Evolutionary conservation across 2,797 vertebrate species (phyloP), one percentile per base, ranked within the genome.

Genomic region (Xenops minutus): DNA sequence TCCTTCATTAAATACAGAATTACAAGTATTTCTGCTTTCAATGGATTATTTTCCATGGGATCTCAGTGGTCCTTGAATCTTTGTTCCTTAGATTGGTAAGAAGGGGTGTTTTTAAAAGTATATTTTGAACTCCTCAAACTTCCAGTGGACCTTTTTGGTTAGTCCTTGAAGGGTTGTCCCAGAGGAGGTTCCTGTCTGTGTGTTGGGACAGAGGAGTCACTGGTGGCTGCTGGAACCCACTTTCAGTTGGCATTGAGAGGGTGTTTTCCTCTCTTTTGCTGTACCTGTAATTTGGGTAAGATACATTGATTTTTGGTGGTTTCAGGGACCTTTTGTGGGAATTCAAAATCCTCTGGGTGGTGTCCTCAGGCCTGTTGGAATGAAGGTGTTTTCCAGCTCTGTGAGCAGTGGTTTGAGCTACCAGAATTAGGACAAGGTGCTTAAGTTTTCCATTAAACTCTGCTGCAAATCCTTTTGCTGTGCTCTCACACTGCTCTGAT

Each of bases 171-270:
- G 27, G 68, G 43, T 62, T 81, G 2, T 54, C n/a, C 10, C 68
- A 5, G n/a, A 30, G 21, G 21, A n/a, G 44, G 18, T 30, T 68
- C n/a, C 29, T 37, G 10, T n/a, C 9, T 20, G 30, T 23, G 0
- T 4, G 1, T n/a, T 37, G 52, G 86, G 26, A 3, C 32, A 24
- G 27, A 20, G 39, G 20, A 46, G 51, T 30, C 0, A 0, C 19
- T 44, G 69, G 1, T 23, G 46, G 27, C 59, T 58, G 32, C 71
- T 78, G 68, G 30, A 21, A 75, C 52, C 27, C 48, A 0, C 69
- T 56, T n/a, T 14, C 36, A 32, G 13, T 15, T 3, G 24, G 9
- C 48, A 4, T 12, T 59, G 20, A 10, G 14, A 16, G 1, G 6
- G 3, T 29, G 5, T 16, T 93, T 39, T 82, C 29, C 48, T n/a